Evolutionary conservation across 2,113 vertebrate genomes (phyloP).

Genomic region (Nothoprocta perdicaria): DNA sequence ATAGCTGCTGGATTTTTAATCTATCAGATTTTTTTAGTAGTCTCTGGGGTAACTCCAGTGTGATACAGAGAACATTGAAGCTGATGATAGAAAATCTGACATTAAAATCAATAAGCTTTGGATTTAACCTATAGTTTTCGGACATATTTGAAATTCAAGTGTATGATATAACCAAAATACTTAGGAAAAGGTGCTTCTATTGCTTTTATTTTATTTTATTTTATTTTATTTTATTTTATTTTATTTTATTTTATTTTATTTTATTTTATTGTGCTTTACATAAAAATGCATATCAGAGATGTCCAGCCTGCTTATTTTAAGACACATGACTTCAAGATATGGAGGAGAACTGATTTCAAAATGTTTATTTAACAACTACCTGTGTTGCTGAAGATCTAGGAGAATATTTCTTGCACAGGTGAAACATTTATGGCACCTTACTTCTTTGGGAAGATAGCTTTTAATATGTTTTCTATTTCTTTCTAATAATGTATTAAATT

Average conservation of each 20-base stretch:
- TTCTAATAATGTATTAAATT: background rate
- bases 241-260: background rate
- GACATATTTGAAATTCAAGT: background rate
- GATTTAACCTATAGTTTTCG: background rate
- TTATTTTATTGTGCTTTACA: background rate
- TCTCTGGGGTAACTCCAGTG: background rate
- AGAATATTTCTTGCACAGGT: background rate
- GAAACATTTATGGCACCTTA: background rate
- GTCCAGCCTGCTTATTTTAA: background rate
- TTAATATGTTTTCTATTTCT: background rate
- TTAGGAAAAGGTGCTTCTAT: background rate
- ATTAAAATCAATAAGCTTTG: background rate
- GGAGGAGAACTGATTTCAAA: background rate
- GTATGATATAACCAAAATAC: background rate
- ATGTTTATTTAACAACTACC: background rate
- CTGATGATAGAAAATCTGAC: background rate
- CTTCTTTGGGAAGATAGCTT: background rate
- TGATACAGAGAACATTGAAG: background rate
- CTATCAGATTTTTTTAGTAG: background rate
- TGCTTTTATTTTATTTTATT: background rate
- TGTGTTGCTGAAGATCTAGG: background rate
- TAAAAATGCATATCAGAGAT: background rate
- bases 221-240: background rate
- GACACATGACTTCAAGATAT: background rate
- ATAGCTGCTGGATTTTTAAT: background rate